phyloP scores from a whole-genome alignment of 2,113 vertebrate species.

The Cyphomyrus plagiostoma region DNA sequence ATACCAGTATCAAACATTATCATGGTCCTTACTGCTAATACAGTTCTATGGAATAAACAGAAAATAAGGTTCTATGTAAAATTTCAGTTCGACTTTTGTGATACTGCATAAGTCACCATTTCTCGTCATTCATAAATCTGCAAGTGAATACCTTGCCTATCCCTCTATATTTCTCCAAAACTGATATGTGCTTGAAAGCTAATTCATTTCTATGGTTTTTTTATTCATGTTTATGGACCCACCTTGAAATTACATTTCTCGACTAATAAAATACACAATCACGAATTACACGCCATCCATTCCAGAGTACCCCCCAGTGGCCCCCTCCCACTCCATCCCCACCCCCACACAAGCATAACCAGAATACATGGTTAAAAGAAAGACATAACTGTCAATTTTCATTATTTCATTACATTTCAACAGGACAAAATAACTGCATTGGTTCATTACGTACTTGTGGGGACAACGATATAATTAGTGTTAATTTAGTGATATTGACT shows the following conservation, averaged over 20 bases:
- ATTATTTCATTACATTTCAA: conserved; percentile 1
- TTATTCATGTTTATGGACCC: background rate
- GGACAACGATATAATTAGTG: background rate
- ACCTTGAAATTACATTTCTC: background rate
- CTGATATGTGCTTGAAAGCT: background rate
- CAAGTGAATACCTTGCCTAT: background rate
- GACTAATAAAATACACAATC: background rate
- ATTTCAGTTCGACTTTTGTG: background rate
- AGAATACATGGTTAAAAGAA: background rate
- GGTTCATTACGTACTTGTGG: background rate
- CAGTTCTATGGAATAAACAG: background rate
- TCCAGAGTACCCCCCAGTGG: background rate
- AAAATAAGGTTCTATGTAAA: background rate
- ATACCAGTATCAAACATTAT: background rate
- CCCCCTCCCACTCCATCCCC: background rate
- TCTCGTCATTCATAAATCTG: background rate
- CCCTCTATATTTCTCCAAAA: background rate
- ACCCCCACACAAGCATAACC: background rate
- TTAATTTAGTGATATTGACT: background rate
- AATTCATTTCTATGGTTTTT: background rate
- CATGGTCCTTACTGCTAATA: background rate
- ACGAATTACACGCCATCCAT: background rate
- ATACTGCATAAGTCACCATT: background rate
- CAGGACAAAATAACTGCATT: background rate
- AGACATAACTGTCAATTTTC: background rate